Conservation (phyloP, 1,140 invertebrate genomes). For the Centruroides sculpturatus region DNA sequence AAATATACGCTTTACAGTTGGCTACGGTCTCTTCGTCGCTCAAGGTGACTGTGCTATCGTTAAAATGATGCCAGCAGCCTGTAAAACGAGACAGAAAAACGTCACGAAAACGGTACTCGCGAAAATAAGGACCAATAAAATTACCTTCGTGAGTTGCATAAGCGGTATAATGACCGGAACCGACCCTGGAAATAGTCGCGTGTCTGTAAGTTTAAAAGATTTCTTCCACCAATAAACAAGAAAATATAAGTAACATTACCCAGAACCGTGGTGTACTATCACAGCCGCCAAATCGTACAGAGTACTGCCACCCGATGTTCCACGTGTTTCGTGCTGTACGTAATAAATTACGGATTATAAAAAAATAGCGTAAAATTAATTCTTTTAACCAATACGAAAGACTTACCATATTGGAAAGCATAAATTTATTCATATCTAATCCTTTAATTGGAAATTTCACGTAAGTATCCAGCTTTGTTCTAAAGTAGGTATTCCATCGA, state of each 20-base stretch:
- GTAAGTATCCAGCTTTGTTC: conserved; percentile 62
- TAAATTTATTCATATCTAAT: conserved; percentile 64
- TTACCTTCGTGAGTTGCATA: conserved; percentile 60
- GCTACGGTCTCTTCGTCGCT: conserved; percentile 51
- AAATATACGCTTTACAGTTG: conserved; percentile 68
- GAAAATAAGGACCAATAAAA: background rate
- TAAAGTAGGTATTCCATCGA: conserved; percentile 62
- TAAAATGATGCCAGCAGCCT: conserved; percentile 72
- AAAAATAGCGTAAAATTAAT: no score
- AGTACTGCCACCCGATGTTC: conserved; percentile 39
- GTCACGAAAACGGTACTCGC: no score
- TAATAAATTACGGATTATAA: no score
- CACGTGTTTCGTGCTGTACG: conserved; percentile 43
- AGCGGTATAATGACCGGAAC: conserved; percentile 71
- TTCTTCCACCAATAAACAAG: background rate
- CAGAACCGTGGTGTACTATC: conserved; percentile 70
- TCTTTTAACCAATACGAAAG: no score
- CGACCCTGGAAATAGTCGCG: conserved; percentile 40
- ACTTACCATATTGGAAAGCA: conserved; percentile 44
- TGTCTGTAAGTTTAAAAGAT: no score
- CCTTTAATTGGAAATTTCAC: conserved; percentile 60
- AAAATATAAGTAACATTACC: conserved; percentile 31
- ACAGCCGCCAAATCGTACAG: conserved; percentile 70
- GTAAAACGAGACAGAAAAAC: background rate
- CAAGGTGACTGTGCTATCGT: conserved; percentile 68